Conservation (phyloP, 1,140 invertebrate genomes). For the Drosophila lowei region DNA sequence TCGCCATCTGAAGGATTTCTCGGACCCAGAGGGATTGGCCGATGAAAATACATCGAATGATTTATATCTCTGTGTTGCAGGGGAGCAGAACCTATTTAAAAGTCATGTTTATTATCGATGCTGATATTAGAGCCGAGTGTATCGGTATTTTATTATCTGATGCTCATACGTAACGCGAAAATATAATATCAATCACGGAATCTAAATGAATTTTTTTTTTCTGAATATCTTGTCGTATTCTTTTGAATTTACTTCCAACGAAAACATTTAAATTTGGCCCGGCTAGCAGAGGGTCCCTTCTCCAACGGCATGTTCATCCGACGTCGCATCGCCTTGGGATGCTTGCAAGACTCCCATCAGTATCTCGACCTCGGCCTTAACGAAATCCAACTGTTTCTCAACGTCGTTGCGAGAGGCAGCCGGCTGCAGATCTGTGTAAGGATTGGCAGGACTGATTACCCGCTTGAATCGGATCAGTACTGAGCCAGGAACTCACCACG, state of each 20-base stretch:
- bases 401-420: slow-evolving; percentile 21
- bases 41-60: too few relatives aligned
- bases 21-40: too few relatives aligned
- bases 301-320: background rate
- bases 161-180: too few relatives aligned
- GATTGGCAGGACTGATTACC: background rate
- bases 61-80: too few relatives aligned
- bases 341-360: slow-evolving; percentile 55
- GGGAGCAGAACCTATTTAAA: too few relatives aligned
- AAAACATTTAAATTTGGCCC: slow-evolving; percentile 4
- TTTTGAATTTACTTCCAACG: background rate
- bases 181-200: too few relatives aligned
- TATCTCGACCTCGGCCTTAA: slow-evolving; percentile 70
- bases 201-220: background rate
- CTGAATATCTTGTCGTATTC: background rate
- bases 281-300: slow-evolving; percentile 22
- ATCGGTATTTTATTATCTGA: too few relatives aligned
- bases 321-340: slow-evolving; percentile 17
- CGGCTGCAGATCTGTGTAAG: slow-evolving; percentile 7
- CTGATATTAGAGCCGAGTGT: too few relatives aligned
- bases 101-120: too few relatives aligned
- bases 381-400: slow-evolving; percentile 61
- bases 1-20: too few relatives aligned
- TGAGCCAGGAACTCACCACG: slow-evolving; percentile 35
- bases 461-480: background rate